A percentile compares a stretch with the other conserved stretches of the same genome.
Conservation (phyloP, 2,797 vertebrate genomes). For the Liparis tanakae region DNA sequence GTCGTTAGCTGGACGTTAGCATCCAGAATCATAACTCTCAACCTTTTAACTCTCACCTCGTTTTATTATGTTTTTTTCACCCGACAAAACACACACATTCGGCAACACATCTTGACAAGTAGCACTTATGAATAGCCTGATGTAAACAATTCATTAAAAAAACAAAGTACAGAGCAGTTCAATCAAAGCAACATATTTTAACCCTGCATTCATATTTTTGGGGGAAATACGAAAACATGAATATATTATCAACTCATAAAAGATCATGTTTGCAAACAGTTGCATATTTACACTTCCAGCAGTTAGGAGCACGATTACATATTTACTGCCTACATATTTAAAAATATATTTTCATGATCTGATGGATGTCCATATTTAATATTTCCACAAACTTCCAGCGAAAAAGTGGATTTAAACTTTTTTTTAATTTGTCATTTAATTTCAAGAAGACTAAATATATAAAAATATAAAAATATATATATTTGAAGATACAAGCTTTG, state of each 20-base stretch:
- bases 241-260: background rate
- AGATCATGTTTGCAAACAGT: background rate
- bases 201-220: background rate
- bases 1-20: too few relatives aligned
- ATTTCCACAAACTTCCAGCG: background rate
- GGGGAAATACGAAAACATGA: background rate
- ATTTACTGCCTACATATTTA: background rate
- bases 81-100: background rate
- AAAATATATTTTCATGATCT: background rate
- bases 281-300: background rate
- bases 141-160: too few relatives aligned
- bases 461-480: background rate
- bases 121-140: background rate
- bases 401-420: background rate
- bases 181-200: slow-evolving; percentile 1
- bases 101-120: background rate
- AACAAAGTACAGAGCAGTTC: background rate
- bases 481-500: background rate
- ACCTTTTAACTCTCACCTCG: background rate
- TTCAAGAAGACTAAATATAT: background rate
- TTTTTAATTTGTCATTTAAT: background rate
- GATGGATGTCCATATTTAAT: background rate
- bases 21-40: background rate
- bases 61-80: background rate
- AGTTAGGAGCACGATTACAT: background rate